Evolutionary conservation across 1,140 invertebrate species (phyloP).

Genomic region (Brachystomella parvula): DNA sequence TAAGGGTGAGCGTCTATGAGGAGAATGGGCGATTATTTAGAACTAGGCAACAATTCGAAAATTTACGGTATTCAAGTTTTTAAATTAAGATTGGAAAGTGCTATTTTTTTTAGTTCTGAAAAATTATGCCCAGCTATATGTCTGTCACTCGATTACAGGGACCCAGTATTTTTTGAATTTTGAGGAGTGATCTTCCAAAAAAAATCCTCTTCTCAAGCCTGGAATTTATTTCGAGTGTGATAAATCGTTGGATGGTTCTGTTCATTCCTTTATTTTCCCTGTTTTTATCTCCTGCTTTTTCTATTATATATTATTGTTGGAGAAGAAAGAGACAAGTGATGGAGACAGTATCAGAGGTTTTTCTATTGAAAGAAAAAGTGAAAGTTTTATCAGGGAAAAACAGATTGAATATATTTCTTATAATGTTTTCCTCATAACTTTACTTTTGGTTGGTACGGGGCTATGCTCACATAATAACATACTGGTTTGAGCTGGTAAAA

Average conservation of each 20-base stretch:
- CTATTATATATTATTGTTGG: neutral
- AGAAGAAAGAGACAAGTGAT: constrained; percentile 25
- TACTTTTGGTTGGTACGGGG: neutral
- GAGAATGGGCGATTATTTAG: too few relatives aligned
- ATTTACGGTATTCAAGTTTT: too few relatives aligned
- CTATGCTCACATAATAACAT: neutral
- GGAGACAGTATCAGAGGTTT: constrained; percentile 31
- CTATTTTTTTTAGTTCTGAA: too few relatives aligned
- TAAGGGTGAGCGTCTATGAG: too few relatives aligned
- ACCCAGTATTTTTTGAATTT: too few relatives aligned
- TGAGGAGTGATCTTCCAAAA: too few relatives aligned
- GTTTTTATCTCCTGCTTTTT: neutral
- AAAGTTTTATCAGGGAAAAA: constrained; percentile 34
- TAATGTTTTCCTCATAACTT: constrained; percentile 30
- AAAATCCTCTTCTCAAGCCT: too few relatives aligned
- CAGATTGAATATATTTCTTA: constrained; percentile 40
- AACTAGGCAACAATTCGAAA: too few relatives aligned
- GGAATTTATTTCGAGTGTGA: constrained; percentile 38
- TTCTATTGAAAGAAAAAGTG: constrained; percentile 31
- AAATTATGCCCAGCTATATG: too few relatives aligned
- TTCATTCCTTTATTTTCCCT: neutral
- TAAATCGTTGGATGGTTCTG: constrained; percentile 32
- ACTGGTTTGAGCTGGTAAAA: constrained; percentile 7
- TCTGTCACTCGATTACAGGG: too few relatives aligned
- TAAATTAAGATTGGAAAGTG: too few relatives aligned